These are phyloP conservation scores for Apis laboriosa DNA, from an alignment of 1,140 invertebrate species.

Conservation along the genomic window DNA sequence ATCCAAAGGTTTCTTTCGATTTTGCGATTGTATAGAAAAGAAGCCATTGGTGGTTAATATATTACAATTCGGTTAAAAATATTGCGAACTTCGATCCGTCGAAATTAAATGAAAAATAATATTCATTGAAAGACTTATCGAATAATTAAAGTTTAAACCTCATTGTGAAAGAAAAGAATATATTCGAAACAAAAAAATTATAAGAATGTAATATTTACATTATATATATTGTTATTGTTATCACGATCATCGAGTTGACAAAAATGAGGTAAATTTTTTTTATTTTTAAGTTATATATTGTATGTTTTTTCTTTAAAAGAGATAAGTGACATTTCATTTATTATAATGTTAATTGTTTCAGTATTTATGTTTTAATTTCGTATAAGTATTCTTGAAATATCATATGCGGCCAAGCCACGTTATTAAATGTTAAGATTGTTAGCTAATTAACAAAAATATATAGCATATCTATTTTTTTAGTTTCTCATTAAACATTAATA, in stretches of 20 bases:
- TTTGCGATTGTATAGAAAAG: conserved; percentile 22
- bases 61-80: conserved; percentile 1
- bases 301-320: not conserved
- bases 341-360: conserved; percentile 13
- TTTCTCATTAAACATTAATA: conserved; percentile 1
- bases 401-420: not conserved
- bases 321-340: conserved; percentile 15
- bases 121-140: not conserved
- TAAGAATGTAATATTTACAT: not conserved
- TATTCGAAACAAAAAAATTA: not conserved
- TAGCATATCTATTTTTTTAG: conserved; percentile 23
- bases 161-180: not conserved
- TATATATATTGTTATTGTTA: not conserved
- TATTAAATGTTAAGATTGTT: conserved; percentile 12
- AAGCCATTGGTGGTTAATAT: conserved; percentile 11
- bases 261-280: conserved; percentile 1
- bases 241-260: conserved; percentile 38
- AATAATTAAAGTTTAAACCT: not conserved
- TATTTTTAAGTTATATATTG: not conserved
- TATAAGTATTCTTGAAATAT: conserved; percentile 4
- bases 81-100: conserved; percentile 31
- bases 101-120: conserved; percentile 14
- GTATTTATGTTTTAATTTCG: conserved; percentile 35
- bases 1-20: conserved; percentile 33
- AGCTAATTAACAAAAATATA: conserved; percentile 5